Conservation (phyloP, 2,888 invertebrate genomes). For the Ophraella communa region DNA sequence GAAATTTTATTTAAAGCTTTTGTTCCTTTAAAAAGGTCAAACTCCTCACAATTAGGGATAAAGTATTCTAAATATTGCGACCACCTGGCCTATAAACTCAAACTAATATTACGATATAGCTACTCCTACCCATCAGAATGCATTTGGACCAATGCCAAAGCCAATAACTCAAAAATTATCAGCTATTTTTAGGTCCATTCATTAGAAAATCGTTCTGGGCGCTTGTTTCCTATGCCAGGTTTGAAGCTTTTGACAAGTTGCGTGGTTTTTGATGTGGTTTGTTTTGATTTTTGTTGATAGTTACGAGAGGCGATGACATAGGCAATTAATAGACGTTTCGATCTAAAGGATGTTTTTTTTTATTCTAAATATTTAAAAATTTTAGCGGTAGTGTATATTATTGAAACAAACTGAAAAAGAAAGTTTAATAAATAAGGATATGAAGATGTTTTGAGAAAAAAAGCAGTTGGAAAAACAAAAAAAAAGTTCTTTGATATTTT, state of each 20-base stretch:
- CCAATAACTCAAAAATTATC: slow-evolving; percentile 30
- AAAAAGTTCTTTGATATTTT: background rate
- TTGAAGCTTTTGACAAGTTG: slow-evolving; percentile 15
- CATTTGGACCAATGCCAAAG: slow-evolving; percentile 28
- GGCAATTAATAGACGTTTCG: slow-evolving; percentile 9
- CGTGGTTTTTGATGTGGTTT: slow-evolving; percentile 1
- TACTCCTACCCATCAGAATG: slow-evolving; percentile 19
- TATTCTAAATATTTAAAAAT: background rate
- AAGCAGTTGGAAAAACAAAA: no score
- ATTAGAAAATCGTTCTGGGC: slow-evolving; percentile 17
- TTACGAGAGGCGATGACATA: slow-evolving; percentile 6
- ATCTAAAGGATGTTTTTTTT: slow-evolving; percentile 3
- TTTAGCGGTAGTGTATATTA: background rate
- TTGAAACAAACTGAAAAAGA: background rate
- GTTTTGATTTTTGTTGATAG: slow-evolving; percentile 15
- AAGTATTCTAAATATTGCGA: no score
- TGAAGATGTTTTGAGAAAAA: background rate
- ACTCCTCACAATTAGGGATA: no score
- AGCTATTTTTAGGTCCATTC: slow-evolving; percentile 18
- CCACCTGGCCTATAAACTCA: background rate
- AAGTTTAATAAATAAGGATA: background rate
- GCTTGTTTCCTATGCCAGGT: slow-evolving; percentile 4
- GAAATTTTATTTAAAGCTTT: no score
- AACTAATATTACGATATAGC: background rate
- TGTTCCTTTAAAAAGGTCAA: no score